phyloP scores from a whole-genome alignment of 2,888 invertebrate genomes.

The Gisinianus flammeolus region DNA sequence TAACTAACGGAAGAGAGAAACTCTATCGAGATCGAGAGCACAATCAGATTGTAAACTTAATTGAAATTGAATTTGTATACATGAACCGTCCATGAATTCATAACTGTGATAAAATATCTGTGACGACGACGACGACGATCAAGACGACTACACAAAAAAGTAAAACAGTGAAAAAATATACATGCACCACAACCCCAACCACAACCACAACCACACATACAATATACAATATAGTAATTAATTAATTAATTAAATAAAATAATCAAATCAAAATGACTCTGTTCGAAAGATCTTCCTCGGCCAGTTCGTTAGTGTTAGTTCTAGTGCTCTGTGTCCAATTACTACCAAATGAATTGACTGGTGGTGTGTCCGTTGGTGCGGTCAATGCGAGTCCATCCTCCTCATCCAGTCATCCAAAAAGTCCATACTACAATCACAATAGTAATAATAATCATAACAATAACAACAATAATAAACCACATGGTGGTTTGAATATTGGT shows the following conservation, averaged over 20 bases:
- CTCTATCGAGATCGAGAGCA: not conserved
- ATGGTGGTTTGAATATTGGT: not conserved
- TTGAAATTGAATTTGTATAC: not conserved
- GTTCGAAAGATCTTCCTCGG: not conserved
- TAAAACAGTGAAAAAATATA: no score
- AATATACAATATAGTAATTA: no score
- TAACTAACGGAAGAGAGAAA: no score
- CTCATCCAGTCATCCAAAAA: not conserved
- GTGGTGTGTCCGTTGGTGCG: no score
- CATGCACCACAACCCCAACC: no score
- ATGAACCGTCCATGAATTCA: not conserved
- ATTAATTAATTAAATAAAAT: no score
- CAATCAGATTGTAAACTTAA: not conserved
- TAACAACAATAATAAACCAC: not conserved
- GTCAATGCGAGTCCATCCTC: not conserved
- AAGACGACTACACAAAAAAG: no score
- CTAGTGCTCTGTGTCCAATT: conserved; percentile 18
- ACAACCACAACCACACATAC: no score
- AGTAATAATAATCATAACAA: not conserved
- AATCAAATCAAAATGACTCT: not conserved
- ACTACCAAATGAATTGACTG: not conserved
- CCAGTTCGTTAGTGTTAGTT: conserved; percentile 2
- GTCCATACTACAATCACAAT: not conserved
- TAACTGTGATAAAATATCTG: not conserved
- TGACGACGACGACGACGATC: no score